A percentile compares a stretch with the other conserved stretches of the same genome.
Conservation (phyloP, 2,113 vertebrate species). For the Daubentonia madagascariensis region DNA sequence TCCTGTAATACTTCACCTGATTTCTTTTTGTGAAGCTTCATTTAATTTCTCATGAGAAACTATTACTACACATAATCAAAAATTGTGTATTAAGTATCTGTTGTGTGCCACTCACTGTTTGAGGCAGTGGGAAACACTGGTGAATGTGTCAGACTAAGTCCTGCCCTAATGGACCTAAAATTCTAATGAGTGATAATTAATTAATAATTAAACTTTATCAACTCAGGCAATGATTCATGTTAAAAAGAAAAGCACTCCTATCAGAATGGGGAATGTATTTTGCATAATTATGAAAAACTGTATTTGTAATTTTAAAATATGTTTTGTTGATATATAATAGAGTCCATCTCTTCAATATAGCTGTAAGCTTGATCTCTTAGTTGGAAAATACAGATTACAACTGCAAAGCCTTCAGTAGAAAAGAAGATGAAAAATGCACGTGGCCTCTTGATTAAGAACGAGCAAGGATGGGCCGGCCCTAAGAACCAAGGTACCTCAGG, state of each 20-base stretch:
- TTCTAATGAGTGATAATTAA: neutral
- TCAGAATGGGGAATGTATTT: neutral
- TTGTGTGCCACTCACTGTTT: neutral
- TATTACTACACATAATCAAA: neutral
- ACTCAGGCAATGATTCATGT: neutral
- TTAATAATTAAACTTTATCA: neutral
- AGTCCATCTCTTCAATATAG: neutral
- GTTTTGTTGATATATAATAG: neutral
- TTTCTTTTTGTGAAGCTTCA: neutral
- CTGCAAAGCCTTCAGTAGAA: rapidly evolving
- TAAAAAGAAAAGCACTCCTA: neutral
- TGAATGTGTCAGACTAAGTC: neutral
- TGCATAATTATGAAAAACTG: neutral
- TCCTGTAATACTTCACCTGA: too few species aligned
- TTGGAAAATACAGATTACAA: neutral
- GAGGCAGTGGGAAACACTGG: neutral
- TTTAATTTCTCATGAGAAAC: neutral
- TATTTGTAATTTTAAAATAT: neutral
- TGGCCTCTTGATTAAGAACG: neutral
- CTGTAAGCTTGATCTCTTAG: neutral
- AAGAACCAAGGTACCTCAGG: neutral
- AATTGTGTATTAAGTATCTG: neutral
- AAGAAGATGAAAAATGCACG: neutral
- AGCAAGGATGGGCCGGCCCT: too few species aligned
- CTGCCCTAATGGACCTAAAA: neutral